These are phyloP conservation scores for Megalonaias nervosa DNA, from an alignment of 1,140 invertebrate species.

Conservation along the genomic window DNA sequence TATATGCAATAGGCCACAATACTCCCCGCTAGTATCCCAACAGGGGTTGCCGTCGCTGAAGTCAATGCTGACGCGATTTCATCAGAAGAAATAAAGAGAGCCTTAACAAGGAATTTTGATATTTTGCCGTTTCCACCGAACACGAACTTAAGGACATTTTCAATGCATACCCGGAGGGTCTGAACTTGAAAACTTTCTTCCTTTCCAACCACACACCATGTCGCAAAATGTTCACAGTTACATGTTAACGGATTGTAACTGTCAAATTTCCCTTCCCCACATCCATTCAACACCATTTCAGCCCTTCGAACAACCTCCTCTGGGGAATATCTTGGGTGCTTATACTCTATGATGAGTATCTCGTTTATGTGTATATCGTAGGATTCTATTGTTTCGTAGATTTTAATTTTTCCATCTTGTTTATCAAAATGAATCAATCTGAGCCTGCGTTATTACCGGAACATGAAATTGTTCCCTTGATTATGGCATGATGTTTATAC, in stretches of 20 bases:
- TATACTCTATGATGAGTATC: background rate
- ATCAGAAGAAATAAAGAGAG: no score
- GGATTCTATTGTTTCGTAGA: background rate
- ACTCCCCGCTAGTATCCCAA: no score
- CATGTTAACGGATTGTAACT: background rate
- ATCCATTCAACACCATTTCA: background rate
- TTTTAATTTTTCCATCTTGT: background rate
- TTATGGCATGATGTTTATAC: background rate
- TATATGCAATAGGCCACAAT: no score
- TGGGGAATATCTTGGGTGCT: background rate
- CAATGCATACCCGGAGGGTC: background rate
- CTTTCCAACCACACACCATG: conserved; percentile 2
- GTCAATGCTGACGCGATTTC: no score
- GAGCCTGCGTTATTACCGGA: background rate
- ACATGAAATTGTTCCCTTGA: no score
- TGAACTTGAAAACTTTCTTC: background rate
- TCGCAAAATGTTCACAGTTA: conserved; percentile 7
- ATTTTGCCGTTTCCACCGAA: background rate
- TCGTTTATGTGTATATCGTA: background rate
- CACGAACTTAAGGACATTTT: background rate
- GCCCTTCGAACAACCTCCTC: background rate
- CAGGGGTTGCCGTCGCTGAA: no score
- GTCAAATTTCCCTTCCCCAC: background rate
- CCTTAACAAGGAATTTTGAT: no score
- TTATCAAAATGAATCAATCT: background rate